Evolutionary conservation across 2,113 vertebrate species (phyloP).

Genomic region (Alethe diademata): DNA sequence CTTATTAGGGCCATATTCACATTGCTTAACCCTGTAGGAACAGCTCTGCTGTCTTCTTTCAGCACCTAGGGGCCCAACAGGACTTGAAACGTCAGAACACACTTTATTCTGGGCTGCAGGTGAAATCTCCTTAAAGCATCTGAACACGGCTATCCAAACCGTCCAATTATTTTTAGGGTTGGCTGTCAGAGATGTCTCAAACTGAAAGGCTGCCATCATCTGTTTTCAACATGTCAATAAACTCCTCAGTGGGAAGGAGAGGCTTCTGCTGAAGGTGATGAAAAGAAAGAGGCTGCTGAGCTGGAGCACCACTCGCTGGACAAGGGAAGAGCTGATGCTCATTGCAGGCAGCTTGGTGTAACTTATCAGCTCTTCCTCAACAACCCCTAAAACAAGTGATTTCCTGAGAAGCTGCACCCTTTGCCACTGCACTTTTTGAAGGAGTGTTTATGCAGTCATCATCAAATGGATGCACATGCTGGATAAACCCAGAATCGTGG

Average conservation of each 20-base stretch:
- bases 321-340: neutral
- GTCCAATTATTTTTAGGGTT: neutral
- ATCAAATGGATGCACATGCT: neutral
- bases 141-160: neutral
- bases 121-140: neutral
- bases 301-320: rapidly evolving
- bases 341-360: neutral
- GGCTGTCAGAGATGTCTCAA: rapidly evolving
- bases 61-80: rapidly evolving
- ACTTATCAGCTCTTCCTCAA: rapidly evolving
- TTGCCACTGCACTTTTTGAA: too few species aligned
- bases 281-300: neutral
- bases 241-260: neutral
- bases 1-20: neutral
- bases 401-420: neutral
- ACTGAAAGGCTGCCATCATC: neutral
- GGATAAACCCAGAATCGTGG: neutral
- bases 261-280: neutral
- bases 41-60: neutral
- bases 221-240: neutral
- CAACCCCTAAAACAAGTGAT: neutral
- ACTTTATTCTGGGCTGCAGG: neutral
- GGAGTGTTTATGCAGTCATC: neutral
- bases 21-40: neutral
- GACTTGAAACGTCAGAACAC: neutral